These are phyloP conservation scores for Sorex fumeus DNA, from an alignment of 2,113 vertebrate genomes.

Conservation along the genomic window DNA sequence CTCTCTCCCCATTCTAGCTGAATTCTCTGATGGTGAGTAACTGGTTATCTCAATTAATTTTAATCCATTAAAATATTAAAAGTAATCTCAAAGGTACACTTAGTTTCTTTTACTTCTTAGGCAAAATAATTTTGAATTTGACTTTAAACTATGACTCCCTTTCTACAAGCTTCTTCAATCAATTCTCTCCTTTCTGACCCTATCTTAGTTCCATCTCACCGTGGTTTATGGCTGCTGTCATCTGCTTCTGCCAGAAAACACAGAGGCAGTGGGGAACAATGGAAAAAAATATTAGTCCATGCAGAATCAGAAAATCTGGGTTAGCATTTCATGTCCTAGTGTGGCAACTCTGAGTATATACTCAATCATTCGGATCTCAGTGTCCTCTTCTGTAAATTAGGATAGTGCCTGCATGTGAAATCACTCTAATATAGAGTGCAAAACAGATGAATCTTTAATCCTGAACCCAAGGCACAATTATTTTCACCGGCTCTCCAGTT, in stretches of 20 bases:
- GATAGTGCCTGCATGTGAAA: neutral
- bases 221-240: neutral
- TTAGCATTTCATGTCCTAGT: slow-evolving; percentile 13
- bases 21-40: slow-evolving; percentile 42
- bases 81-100: slow-evolving; percentile 25
- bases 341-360: neutral
- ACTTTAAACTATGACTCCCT: neutral
- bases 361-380: neutral
- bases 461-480: slow-evolving; percentile 1
- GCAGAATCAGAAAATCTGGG: neutral
- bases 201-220: neutral
- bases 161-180: neutral
- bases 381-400: neutral
- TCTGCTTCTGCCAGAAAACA: slow-evolving; percentile 12
- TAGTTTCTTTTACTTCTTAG: slow-evolving; percentile 39
- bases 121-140: slow-evolving; percentile 47
- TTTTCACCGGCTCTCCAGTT: neutral
- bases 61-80: slow-evolving; percentile 58
- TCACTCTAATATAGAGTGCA: neutral
- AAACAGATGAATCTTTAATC: slow-evolving; percentile 1
- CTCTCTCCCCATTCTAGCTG: neutral
- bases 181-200: neutral
- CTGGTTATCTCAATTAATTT: slow-evolving; percentile 43
- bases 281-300: neutral
- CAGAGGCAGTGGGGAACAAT: neutral